Evolutionary conservation across 2,888 invertebrate genomes (phyloP).

Genomic region (Galeruca laticollis): DNA sequence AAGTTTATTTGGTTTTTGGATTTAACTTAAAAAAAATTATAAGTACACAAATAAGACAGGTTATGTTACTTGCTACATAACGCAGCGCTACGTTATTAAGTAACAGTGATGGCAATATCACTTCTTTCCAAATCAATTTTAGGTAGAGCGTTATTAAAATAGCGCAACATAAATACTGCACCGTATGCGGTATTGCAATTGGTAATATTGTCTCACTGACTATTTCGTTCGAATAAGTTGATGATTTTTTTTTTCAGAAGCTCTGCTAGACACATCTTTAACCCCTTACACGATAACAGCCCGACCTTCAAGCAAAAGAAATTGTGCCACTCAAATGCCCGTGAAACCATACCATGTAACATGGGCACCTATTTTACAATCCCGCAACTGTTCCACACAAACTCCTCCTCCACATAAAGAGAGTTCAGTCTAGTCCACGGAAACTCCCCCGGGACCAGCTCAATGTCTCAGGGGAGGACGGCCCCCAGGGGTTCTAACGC

Average conservation of each 20-base stretch:
- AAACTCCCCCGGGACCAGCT: conserved; percentile 42
- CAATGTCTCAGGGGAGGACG: conserved; percentile 38
- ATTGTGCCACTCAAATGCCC: conserved; percentile 67
- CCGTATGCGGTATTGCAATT: neutral
- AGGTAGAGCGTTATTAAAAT: too few relatives aligned
- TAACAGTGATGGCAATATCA: too few relatives aligned
- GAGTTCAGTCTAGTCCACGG: conserved; percentile 64
- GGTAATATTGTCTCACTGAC: neutral
- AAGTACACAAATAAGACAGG: too few relatives aligned
- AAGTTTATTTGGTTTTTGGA: too few relatives aligned
- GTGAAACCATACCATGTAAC: conserved; percentile 67
- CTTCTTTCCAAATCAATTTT: too few relatives aligned
- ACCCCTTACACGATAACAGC: conserved; percentile 65
- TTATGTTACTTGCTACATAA: too few relatives aligned
- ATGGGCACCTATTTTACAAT: conserved; percentile 66
- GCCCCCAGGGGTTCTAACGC: conserved; percentile 28
- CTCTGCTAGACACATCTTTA: conserved; percentile 58
- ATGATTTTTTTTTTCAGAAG: conserved; percentile 57
- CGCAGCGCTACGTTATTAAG: too few relatives aligned
- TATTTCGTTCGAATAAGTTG: too few relatives aligned
- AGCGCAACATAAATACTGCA: too few relatives aligned
- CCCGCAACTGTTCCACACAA: conserved; percentile 65
- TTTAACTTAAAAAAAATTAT: too few relatives aligned
- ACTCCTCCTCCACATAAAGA: conserved; percentile 66
- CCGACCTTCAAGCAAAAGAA: conserved; percentile 64